Evolutionary conservation across 2,797 vertebrate genomes (phyloP), one percentile per base, ranked within the genome.

Genomic region (Euphonia xanthogaster): DNA sequence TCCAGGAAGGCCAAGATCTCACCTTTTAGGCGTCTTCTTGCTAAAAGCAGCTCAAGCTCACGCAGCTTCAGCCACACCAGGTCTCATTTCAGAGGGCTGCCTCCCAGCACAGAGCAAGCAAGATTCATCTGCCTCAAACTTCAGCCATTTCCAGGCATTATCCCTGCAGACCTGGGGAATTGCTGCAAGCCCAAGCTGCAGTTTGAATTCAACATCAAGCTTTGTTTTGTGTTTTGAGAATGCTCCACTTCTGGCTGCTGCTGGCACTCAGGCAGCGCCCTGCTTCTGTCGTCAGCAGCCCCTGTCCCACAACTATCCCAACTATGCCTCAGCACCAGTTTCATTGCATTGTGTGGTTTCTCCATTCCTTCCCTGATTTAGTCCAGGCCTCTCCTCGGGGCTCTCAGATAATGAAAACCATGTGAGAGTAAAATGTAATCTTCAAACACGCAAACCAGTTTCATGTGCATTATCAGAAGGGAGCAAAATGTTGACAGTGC

Each of bases 321-420:
- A 84, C 86, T 96, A 98, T 98, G 98, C 97, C 96, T 71, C 96
- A 70, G 95, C 97, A 95, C 92, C 94, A 95, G 96, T 96, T 97
- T 96, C 97, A 95, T 97, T 98, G 98, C 97, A 97, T 97, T 97
- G 97, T 97, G 97, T 96, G 97, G 98, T 98, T 98, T 98, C 96
- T 97, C 95, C 97, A 96, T 97, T 98, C 97, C 97, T 98, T 88
- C 92, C 42, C 97, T 98, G 97, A 98, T 98, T 98, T 95, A 98
- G 95, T 97, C 97, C 98, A 98, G 98, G 96, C 97, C 97, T 97
- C 96, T 97, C 93, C 90, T 97, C 60, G 0, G 90, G 91, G 94
- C 87, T 90, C 75, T 88, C 13, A 47, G 93, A 97, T 98, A 98
- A 98, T 98, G 97, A 97, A 97, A 98, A 97, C 95, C 98, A 98